Percentiles rank a stretch among this genome's conserved stretches.
These are phyloP conservation scores for Capreolus pygargus DNA, from an alignment of 2,113 vertebrate species.

Conservation along the genomic window DNA sequence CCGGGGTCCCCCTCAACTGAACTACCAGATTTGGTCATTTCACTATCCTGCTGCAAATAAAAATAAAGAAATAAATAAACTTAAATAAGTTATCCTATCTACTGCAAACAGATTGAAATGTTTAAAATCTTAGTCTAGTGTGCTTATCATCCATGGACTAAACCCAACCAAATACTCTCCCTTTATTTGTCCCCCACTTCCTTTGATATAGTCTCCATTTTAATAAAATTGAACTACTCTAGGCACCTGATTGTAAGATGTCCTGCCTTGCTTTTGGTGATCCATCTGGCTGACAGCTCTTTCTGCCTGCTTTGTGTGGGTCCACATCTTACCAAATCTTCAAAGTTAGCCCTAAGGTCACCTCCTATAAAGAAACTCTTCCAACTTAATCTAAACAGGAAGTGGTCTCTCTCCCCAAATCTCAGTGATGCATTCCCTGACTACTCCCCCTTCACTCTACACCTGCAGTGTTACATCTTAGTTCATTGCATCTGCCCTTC, in stretches of 20 bases:
- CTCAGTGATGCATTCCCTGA: background rate
- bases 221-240: background rate
- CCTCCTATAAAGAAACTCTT: background rate
- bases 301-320: background rate
- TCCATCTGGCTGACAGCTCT: background rate
- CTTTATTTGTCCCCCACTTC: background rate
- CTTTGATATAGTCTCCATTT: background rate
- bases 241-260: background rate
- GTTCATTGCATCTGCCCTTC: background rate
- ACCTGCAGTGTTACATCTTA: background rate
- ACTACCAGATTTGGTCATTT: slow-evolving; percentile 11
- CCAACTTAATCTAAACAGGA: background rate
- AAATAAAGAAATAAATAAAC: background rate
- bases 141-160: background rate
- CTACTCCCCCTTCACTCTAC: background rate
- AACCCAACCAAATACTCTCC: background rate
- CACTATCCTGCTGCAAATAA: background rate
- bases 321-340: background rate
- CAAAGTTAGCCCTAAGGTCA: background rate
- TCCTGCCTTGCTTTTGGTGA: background rate
- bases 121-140: background rate
- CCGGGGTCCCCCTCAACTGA: background rate
- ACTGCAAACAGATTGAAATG: background rate
- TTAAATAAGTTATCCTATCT: background rate
- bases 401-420: background rate